Evolutionary conservation across 2,888 invertebrate genomes (phyloP), one percentile per base, ranked within the genome.

Genomic region (Lasioglossum pauxillum): DNA sequence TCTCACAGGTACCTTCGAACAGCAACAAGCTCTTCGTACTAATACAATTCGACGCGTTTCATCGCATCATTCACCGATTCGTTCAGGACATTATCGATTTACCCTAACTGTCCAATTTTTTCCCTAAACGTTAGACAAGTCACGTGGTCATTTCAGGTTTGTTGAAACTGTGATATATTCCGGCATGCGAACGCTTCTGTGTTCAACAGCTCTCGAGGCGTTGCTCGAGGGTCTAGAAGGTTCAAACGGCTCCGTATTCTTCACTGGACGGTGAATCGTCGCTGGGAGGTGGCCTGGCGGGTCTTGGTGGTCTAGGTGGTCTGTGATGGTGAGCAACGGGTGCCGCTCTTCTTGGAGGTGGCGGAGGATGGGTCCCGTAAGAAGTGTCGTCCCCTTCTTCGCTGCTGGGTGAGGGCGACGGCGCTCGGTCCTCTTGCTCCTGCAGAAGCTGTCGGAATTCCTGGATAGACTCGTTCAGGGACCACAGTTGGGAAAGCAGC

Each of bases 381-480:
- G 94, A 94, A 23, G 92, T 92, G 82, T 95, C 95, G 86, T 95
- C 95, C 0, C 94, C 95, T 81, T 95, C 95, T 95, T 90, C 96
- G 95, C 88, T 96, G 94, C 91, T 96, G 90, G 91, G 96, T 94
- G 87, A 96, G 92, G 91, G 96, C 92, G 95, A 96, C 93, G 92
- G 96, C 92, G 95, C 96, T 95, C 93, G 96, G 92, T 93, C 96
- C 91, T 95, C 95, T 77, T 95, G 95, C 60, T 96, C 96, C 91
- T 96, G 96, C 84, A 97, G 95, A 89, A 97, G 96, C 90, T 97
- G 97, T 73, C 98, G 97, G 96, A 98, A 98, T 90, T 98, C 98
- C 92, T 98, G 98, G 95, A 99, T 98, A 69, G 98, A 97, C 95
- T 99, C 98, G 95, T 98, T 98, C 78, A 99, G 96, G 1, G 98